A percentile compares a stretch with the other conserved stretches of the same genome.
Conservation (phyloP, 2,113 vertebrate species). For the Corythornis madagascariensis region DNA sequence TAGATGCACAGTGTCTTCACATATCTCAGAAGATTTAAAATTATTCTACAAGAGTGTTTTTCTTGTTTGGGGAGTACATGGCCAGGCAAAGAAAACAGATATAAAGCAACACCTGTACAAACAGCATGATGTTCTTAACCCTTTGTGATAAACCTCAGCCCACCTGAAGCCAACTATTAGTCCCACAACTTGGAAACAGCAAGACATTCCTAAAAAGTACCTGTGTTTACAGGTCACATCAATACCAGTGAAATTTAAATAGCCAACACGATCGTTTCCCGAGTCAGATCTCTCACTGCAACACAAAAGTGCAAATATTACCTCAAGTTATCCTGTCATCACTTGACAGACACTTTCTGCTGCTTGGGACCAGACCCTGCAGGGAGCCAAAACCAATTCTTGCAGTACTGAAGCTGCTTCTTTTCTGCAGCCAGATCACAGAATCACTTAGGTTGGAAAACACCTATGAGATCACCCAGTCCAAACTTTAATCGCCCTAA, state of each 20-base stretch:
- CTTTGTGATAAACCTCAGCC: slow-evolving; percentile 11
- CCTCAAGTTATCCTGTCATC: background rate
- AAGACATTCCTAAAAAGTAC: background rate
- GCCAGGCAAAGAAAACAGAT: background rate
- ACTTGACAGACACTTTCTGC: background rate
- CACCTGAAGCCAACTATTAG: background rate
- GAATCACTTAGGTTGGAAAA: too few relatives aligned
- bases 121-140: slow-evolving; percentile 36
- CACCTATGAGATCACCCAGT: too few relatives aligned
- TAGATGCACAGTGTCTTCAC: background rate
- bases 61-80: background rate
- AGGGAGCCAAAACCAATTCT: background rate
- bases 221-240: background rate
- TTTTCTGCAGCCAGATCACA: background rate
- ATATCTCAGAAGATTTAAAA: background rate
- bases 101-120: slow-evolving; percentile 48
- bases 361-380: rapidly evolving
- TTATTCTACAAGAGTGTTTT: background rate
- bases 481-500: too few relatives aligned
- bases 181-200: background rate
- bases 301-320: background rate
- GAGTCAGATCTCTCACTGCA: background rate
- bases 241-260: background rate
- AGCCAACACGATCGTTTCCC: background rate
- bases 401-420: background rate